Evolutionary conservation across 2,888 invertebrate genomes (phyloP).

Genomic region (Ischnura elegans): DNA sequence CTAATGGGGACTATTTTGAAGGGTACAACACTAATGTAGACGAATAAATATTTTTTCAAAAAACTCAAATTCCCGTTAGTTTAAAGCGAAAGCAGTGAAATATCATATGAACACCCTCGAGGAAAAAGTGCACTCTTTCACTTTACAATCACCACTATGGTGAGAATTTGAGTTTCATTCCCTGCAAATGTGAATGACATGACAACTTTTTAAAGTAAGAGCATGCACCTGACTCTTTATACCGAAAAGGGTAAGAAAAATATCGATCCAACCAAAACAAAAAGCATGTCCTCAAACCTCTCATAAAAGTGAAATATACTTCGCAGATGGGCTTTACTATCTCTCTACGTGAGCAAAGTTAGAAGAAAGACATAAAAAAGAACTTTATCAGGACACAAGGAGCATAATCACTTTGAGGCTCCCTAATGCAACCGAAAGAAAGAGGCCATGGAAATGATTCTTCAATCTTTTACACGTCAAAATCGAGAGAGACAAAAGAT

Average conservation of each 20-base stretch:
- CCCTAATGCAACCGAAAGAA: neutral
- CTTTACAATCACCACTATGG: no score
- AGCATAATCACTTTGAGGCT: neutral
- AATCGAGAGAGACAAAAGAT: slow-evolving; percentile 4
- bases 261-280: neutral
- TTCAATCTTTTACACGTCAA: neutral
- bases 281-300: neutral
- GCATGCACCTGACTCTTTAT: neutral
- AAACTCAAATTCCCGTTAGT: no score
- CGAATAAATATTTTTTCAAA: no score
- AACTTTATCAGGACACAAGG: neutral
- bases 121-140: no score
- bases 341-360: neutral
- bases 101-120: no score
- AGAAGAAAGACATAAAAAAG: neutral
- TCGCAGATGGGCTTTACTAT: neutral
- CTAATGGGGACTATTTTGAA: no score
- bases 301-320: neutral
- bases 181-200: no score
- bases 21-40: no score
- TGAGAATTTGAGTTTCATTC: no score
- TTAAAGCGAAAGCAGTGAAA: no score
- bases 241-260: neutral
- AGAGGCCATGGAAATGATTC: neutral
- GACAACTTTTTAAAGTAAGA: no score